Evolutionary conservation across 2,888 invertebrate species (phyloP), one percentile per base, ranked within the genome.

Genomic region (Leptinotarsa juncta): DNA sequence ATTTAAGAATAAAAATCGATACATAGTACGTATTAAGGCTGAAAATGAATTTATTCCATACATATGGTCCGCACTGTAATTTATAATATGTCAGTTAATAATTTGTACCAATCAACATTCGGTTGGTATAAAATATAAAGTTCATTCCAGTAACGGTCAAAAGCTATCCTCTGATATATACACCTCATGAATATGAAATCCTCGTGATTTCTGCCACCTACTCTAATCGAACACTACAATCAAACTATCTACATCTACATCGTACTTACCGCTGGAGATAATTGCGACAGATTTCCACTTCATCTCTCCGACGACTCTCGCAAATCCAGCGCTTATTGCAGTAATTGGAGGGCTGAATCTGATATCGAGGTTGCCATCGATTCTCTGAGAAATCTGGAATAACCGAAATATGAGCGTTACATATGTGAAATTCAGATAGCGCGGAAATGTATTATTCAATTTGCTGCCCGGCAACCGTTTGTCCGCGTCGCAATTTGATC

Each of bases 261-360:
- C 69, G 66, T 74, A 87, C 88, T 89, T 85, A 91, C 91, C 89
- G 80, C 88, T 88, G 62, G 90, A 88, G 78, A 91, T 87, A 75
- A 91, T 87, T 57, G 89, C 89, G 57, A 90, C 88, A 23, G 89
- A 89, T 85, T 89, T 90, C 90, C 91, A 91, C 78, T 88, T 88
- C 85, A 91, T 89, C 76, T 89, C 89, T 76, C 86, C 84, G 78
- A 90, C 89, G 74, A 90, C 86, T 81, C 88, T 87, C 12, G 88
- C 86, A 73, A 90, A 86, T 42, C 89, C 89, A 67, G 86, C 86
- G 15, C 90, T 89, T 79, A 90, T 87, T 70, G 89, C 86, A 57
- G 88, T 84, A 69, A 90, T 85, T 51, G 90, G 88, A 14, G 90
- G 89, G 26, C 89, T 88, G 20, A 89, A 83, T 73, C 80, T 76